Evolutionary conservation across 2,888 invertebrate species (phyloP).

Genomic region (Carcina quercana): DNA sequence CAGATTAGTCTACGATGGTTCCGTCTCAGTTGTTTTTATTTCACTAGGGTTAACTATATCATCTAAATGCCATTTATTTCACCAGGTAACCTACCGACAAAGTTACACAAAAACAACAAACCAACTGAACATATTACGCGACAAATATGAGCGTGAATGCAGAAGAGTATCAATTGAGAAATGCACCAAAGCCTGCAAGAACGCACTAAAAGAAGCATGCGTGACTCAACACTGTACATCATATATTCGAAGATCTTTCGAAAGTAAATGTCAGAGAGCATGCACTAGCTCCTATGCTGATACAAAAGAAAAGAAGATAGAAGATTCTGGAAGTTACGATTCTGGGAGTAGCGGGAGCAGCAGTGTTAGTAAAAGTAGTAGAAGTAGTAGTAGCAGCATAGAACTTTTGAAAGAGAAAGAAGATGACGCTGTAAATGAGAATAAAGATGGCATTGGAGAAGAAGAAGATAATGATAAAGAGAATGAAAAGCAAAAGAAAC

Average conservation of each 20-base stretch:
- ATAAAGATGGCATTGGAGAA: background rate
- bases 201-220: slow-evolving; percentile 23
- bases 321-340: slow-evolving; percentile 1
- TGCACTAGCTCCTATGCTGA: slow-evolving; percentile 28
- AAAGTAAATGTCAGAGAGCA: slow-evolving; percentile 24
- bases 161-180: slow-evolving; percentile 23
- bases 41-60: too few relatives aligned
- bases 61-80: too few relatives aligned
- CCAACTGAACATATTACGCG: slow-evolving; percentile 28
- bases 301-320: background rate
- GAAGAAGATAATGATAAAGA: background rate
- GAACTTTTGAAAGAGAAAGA: too few relatives aligned
- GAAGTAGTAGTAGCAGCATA: slow-evolving; percentile 3
- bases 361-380: slow-evolving; percentile 8
- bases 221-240: slow-evolving; percentile 17
- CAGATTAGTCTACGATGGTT: too few relatives aligned
- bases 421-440: background rate
- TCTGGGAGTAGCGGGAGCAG: background rate
- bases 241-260: slow-evolving; percentile 19
- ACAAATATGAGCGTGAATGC: slow-evolving; percentile 34
- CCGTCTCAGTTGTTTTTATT: too few relatives aligned
- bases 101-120: background rate
- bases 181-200: slow-evolving; percentile 30
- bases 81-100: too few relatives aligned
- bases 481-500: background rate